Conservation (phyloP, 2,888 invertebrate genomes). For the Dolichopus griseipennis region DNA sequence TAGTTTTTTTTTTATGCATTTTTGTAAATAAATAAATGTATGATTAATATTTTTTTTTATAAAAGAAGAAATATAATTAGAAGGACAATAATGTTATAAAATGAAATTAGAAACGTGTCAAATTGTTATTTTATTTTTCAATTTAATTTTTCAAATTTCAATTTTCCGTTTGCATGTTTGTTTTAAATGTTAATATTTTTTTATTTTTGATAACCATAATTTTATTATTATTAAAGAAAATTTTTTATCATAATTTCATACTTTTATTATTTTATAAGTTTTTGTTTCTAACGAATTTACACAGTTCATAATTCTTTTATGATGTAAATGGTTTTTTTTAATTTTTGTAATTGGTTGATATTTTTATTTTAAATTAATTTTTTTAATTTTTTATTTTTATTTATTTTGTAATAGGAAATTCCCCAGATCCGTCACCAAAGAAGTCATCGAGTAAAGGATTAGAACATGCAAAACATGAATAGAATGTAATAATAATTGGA, state of each 20-base stretch:
- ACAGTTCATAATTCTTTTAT: too few species aligned
- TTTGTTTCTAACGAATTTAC: too few species aligned
- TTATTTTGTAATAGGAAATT: background rate
- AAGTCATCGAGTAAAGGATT: background rate
- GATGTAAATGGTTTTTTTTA: background rate
- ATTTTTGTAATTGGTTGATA: background rate
- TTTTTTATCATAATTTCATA: too few species aligned
- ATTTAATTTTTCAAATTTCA: background rate
- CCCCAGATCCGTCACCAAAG: background rate
- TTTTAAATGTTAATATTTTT: background rate
- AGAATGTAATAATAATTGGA: background rate
- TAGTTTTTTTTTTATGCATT: background rate
- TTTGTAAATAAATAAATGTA: background rate
- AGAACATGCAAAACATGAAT: background rate
- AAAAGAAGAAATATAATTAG: too few species aligned
- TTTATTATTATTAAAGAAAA: background rate
- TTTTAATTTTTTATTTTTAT: background rate
- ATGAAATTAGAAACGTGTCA: background rate
- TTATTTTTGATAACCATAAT: background rate
- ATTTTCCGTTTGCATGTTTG: constrained; percentile 6
- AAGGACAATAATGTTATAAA: background rate
- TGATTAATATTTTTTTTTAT: background rate
- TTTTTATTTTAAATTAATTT: background rate
- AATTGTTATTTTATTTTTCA: background rate
- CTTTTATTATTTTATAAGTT: too few species aligned